A percentile compares a stretch with the other conserved stretches of the same genome.
Conservation (phyloP, 1,140 invertebrate genomes). For the Bathynomus jamesi region DNA sequence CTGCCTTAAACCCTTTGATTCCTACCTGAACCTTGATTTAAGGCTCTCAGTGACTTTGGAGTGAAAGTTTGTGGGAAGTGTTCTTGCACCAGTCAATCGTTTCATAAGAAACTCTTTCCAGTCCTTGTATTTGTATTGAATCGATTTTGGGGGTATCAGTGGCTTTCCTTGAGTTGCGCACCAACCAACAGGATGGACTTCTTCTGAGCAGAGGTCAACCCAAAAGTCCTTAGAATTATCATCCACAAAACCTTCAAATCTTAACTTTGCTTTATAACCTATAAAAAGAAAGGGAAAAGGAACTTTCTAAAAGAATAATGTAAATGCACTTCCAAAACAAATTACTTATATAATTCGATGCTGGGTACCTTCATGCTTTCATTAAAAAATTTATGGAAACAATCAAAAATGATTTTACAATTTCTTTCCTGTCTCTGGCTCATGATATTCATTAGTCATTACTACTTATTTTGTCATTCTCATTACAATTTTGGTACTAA, state of each 20-base stretch:
- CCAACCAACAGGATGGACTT: conserved; percentile 93
- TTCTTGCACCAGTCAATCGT: conserved; percentile 81
- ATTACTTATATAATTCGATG: no score
- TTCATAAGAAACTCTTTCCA: conserved; percentile 93
- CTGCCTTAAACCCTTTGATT: no score
- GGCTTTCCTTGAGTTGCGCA: conserved; percentile 91
- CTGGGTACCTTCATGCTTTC: no score
- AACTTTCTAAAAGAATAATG: conserved; percentile 19
- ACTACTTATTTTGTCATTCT: no score
- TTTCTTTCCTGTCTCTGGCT: no score
- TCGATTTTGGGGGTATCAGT: conserved; percentile 69
- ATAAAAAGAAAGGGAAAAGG: conserved; percentile 6
- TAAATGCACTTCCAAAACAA: no score
- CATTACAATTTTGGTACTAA: no score
- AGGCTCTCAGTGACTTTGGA: conserved; percentile 72
- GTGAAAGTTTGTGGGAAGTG: conserved; percentile 83
- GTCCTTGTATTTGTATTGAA: conserved; percentile 82
- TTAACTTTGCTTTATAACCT: conserved; percentile 51
- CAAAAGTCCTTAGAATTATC: conserved; percentile 87
- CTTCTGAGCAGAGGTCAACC: conserved; percentile 85
- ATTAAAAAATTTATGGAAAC: no score
- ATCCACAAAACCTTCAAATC: conserved; percentile 88
- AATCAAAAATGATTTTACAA: no score
- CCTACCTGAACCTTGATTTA: conserved; percentile 64
- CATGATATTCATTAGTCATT: no score